Evolutionary conservation across 2,113 vertebrate genomes (phyloP), one percentile per base, ranked within the genome.

Genomic region (Microcebus jonahi): DNA sequence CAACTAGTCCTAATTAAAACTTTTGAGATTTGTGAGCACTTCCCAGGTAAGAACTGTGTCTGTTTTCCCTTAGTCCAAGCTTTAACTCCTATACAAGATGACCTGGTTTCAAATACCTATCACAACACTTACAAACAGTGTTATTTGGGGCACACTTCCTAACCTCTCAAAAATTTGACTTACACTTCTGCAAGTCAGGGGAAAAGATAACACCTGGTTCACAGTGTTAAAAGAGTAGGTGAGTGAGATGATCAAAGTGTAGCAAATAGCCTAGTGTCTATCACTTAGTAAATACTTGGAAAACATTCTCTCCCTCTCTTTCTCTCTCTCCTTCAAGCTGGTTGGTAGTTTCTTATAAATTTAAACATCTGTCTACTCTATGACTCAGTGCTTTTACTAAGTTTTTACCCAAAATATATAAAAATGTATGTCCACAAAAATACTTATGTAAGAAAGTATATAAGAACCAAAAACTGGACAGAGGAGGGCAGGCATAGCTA

Each of bases 161-260:
- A 88, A 65, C n/a, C 45, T 81, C 70, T 88, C 21, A 53, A 48
- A 81, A 85, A 13, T 91, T 95, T 53, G 79, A 1, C 81, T 94
- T 90, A 12, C 4, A 75, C n/a, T 95, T 81, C 70, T 92, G 36
- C 70, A 97, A 95, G 83, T 77, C 89, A 86, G 67, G 34, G 68
- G 34, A 84, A 48, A 81, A 95, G 75, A 45, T 14, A 61, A n/a
- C 50, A 91, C 50, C 57, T 42, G 61, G 55, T 11, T 75, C 48
- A 75, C 2, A 31, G 14, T 57, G 57, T 71, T 84, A 50, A 73
- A 91, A 34, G 55, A 76, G 70, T 45, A 76, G 53, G 29, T 70
- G 23, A 61, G 29, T 70, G 23, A 61, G 25, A 59, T 95, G 29
- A 65, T 53, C 57, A 21, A 7, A 25, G 20, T 8, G 48, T 86